Evolutionary conservation across 2,888 invertebrate genomes (phyloP).

Genomic region (Eupithecia subfuscata): DNA sequence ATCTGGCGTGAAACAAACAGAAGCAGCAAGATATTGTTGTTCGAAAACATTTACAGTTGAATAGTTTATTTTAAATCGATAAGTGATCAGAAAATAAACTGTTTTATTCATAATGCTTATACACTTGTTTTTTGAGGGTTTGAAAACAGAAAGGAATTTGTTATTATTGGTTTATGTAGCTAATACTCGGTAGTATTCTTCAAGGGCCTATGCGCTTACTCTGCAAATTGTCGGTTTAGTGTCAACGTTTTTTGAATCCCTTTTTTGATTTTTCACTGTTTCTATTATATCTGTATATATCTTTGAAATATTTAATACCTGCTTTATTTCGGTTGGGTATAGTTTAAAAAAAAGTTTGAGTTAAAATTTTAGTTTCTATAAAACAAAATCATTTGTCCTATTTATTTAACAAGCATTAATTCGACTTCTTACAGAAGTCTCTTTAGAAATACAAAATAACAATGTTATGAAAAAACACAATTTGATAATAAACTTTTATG

Average conservation of each 20-base stretch:
- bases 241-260: background rate
- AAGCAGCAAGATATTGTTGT: background rate
- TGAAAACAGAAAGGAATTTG: background rate
- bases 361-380: too few relatives aligned
- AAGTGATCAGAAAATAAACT: background rate
- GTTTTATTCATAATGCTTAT: conserved; percentile 1
- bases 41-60: background rate
- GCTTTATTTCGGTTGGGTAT: too few relatives aligned
- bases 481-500: conserved; percentile 33
- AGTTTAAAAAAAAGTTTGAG: too few relatives aligned
- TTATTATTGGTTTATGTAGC: background rate
- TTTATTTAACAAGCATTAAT: too few relatives aligned
- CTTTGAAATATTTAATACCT: too few relatives aligned
- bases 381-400: too few relatives aligned
- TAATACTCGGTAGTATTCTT: background rate
- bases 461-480: conserved; percentile 9
- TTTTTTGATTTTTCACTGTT: too few relatives aligned
- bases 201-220: background rate
- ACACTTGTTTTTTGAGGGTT: background rate
- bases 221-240: background rate
- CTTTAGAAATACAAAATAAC: background rate
- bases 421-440: too few relatives aligned
- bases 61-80: conserved; percentile 2
- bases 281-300: too few relatives aligned
- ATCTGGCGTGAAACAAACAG: background rate